Evolutionary conservation across 2,888 invertebrate genomes (phyloP), one percentile per base, ranked within the genome.

Genomic region (Eupithecia dodoneata): DNA sequence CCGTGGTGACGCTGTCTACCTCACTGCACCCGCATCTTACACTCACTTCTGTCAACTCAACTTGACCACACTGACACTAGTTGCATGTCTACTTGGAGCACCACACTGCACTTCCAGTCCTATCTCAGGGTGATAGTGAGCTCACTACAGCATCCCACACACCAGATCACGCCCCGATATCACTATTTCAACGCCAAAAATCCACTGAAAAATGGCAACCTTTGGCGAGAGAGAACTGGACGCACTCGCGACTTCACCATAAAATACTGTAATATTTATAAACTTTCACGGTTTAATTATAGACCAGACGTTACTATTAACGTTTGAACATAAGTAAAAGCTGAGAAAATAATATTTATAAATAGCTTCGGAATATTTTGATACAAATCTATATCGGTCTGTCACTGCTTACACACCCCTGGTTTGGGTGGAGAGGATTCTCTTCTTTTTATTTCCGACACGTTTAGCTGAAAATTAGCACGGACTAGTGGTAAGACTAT

Each of bases 21-120:
- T 94, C 95, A 96, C 96, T 94, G 96, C 92, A 89, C 96, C 96
- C 94, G 95, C 96, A 96, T 96, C 95, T 95, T 95, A 63, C 95
- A 91, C 92, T 90, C 92, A 72, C 96, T 94, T 88, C 93, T 95
- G 95, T 92, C 93, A 94, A 90, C 92, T 92, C 92, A 93, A 89
- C 93, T 93, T 88, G 90, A 88, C 92, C 93, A 92, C 95, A 95
- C 94, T 95, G 95, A 92, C 92, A 93, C 92, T 87, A 91, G 90
- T 92, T 89, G 93, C 94, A 94, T 94, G 89, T 91, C 93, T 90
- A 92, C 91, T 92, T 92, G 92, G 92, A 91, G 91, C 92, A 91
- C 90, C 87, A 80, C 83, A 79, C 82, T 80, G 75, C 82, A 82
- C 82, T 77, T 67, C 77, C 76, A 76, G 70, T 75, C 70, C 80